Conservation (phyloP, 2,113 vertebrate genomes). For the Larimichthys crocea region DNA sequence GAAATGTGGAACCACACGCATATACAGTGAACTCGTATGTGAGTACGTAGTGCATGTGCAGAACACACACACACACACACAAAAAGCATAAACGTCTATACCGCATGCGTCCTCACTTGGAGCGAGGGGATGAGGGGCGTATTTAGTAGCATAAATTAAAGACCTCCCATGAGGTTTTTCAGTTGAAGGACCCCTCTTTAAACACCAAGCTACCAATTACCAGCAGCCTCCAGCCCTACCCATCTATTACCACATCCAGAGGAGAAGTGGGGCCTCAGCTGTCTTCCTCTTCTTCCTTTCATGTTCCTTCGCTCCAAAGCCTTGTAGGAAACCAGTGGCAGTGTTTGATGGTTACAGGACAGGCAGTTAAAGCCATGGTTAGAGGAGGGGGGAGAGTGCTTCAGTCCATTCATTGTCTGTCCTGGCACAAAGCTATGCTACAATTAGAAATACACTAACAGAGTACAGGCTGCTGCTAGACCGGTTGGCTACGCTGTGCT, state of each 20-base stretch:
- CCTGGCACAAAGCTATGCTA: constrained; percentile 7
- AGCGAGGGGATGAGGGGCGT: constrained; percentile 42
- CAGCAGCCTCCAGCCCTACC: constrained; percentile 55
- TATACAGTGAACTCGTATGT: background rate
- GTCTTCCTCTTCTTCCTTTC: constrained; percentile 67
- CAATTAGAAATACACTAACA: constrained; percentile 44
- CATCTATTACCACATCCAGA: constrained; percentile 71
- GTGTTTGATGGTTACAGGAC: constrained; percentile 71
- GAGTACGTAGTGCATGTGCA: background rate
- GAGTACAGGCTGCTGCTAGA: constrained; percentile 33
- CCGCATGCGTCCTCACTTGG: constrained; percentile 8
- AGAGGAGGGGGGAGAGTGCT: background rate
- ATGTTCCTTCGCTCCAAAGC: constrained; percentile 56
- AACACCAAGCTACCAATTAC: constrained; percentile 69
- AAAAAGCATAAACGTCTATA: background rate
- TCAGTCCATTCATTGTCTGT: constrained; percentile 55
- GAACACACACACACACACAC: constrained; percentile 13
- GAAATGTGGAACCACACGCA: background rate
- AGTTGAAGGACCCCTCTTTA: constrained; percentile 63
- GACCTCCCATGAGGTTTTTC: constrained; percentile 72
- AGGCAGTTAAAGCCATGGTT: constrained; percentile 54
- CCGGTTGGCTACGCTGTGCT: background rate
- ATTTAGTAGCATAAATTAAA: constrained; percentile 69
- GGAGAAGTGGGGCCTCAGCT: constrained; percentile 58
- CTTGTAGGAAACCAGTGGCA: constrained; percentile 64